phyloP scores from a whole-genome alignment of 2,797 vertebrate genomes.

The Macropodus opercularis region DNA sequence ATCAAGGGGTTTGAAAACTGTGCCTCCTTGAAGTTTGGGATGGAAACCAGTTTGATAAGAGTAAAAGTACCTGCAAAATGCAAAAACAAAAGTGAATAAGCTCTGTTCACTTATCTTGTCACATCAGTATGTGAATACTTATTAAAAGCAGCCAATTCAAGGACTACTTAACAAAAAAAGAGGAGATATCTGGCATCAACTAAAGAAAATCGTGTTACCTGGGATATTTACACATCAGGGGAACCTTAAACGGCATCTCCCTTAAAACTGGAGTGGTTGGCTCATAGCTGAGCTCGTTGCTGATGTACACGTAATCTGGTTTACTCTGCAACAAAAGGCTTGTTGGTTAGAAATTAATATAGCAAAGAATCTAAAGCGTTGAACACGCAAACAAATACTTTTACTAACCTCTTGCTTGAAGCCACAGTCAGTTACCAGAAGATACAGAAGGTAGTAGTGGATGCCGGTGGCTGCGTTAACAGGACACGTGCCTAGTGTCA shows the following conservation, averaged over 20 bases:
- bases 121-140: neutral
- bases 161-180: no score
- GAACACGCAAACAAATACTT: rapidly evolving
- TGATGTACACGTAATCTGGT: constrained; percentile 26
- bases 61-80: constrained; percentile 57
- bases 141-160: no score
- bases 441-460: constrained; percentile 68
- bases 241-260: constrained; percentile 61
- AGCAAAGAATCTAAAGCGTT: neutral
- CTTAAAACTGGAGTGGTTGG: constrained; percentile 52
- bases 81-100: neutral
- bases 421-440: constrained; percentile 54
- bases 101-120: neutral
- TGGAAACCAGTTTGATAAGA: constrained; percentile 64
- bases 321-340: constrained; percentile 55
- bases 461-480: constrained; percentile 50
- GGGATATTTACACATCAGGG: constrained; percentile 62
- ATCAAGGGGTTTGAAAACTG: constrained; percentile 46
- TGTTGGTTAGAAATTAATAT: rapidly evolving
- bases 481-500: constrained; percentile 70
- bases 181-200: neutral
- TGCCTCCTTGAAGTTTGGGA: constrained; percentile 46
- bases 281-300: constrained; percentile 43
- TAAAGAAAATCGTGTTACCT: constrained; percentile 54
- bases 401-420: constrained; percentile 60